Evolutionary conservation across 2,888 invertebrate species (phyloP).

Genomic region (Lacanobia oleracea): DNA sequence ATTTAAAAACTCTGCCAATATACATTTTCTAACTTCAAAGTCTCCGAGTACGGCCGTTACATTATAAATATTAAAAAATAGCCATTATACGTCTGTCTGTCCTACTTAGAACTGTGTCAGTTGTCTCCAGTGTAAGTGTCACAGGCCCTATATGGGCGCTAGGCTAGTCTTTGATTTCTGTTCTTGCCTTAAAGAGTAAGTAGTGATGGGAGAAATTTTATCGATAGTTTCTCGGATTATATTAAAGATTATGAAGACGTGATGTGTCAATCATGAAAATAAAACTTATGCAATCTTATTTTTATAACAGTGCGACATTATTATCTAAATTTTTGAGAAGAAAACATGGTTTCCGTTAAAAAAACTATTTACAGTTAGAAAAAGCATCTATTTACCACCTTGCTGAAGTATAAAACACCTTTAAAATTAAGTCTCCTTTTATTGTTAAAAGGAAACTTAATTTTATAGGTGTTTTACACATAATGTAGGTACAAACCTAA

Average conservation of each 20-base stretch:
- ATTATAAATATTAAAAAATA: constrained; percentile 52
- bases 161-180: constrained; percentile 63
- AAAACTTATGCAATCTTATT: too few relatives aligned
- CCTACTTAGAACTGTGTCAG: constrained; percentile 49
- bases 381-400: too few relatives aligned
- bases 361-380: too few relatives aligned
- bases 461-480: too few relatives aligned
- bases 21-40: not conserved
- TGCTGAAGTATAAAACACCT: too few relatives aligned
- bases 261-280: too few relatives aligned
- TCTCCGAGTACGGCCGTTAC: not conserved
- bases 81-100: constrained; percentile 44
- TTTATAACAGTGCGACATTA: too few relatives aligned
- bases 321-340: too few relatives aligned
- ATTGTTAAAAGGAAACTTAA: too few relatives aligned
- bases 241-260: not conserved
- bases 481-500: too few relatives aligned
- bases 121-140: constrained; percentile 60
- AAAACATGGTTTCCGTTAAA: too few relatives aligned
- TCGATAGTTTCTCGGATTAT: constrained; percentile 36
- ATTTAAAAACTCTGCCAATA: not conserved
- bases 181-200: constrained; percentile 49
- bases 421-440: too few relatives aligned
- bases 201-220: constrained; percentile 48
- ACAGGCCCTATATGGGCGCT: constrained; percentile 57